phyloP scores from a whole-genome alignment of 1,140 invertebrate genomes.

The Matsumurasca onukii region DNA sequence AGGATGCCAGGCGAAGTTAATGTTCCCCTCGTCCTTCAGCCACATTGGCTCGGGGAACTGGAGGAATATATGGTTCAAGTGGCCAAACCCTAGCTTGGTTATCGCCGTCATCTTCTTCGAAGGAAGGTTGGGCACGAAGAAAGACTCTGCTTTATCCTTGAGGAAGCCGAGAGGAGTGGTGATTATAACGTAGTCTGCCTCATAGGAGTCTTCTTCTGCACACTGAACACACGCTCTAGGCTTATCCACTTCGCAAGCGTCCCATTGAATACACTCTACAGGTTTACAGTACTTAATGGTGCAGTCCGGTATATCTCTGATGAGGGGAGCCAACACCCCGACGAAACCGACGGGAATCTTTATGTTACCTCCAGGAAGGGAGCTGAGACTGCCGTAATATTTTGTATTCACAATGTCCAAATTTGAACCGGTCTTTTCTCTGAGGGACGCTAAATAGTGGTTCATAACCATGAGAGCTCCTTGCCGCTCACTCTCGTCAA shows the following conservation, averaged over 20 bases:
- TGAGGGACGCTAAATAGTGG: constrained; percentile 59
- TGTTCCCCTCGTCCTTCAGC: constrained; percentile 57
- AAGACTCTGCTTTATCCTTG: constrained; percentile 68
- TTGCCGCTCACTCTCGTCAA: constrained; percentile 62
- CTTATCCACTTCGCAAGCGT: constrained; percentile 37
- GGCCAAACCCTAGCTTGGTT: constrained; percentile 64
- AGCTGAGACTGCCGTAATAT: constrained; percentile 28
- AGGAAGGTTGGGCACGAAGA: constrained; percentile 77
- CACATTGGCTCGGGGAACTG: constrained; percentile 48
- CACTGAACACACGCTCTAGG: constrained; percentile 62
- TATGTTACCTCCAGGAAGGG: constrained; percentile 41
- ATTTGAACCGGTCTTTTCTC: constrained; percentile 61
- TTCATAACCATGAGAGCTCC: constrained; percentile 65
- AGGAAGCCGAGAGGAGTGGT: constrained; percentile 82
- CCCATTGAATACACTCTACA: constrained; percentile 34
- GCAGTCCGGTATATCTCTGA: constrained; percentile 34
- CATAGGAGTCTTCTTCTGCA: constrained; percentile 69
- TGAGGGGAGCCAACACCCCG: constrained; percentile 35
- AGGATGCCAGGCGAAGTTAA: constrained; percentile 46
- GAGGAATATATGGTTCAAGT: constrained; percentile 62
- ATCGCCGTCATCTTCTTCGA: constrained; percentile 74
- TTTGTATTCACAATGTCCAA: constrained; percentile 53
- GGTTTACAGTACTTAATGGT: constrained; percentile 35
- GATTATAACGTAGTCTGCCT: constrained; percentile 76
- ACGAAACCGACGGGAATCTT: constrained; percentile 35